These are phyloP conservation scores for Poecile atricapillus DNA, from an alignment of 2,113 vertebrate genomes.

Conservation along the genomic window DNA sequence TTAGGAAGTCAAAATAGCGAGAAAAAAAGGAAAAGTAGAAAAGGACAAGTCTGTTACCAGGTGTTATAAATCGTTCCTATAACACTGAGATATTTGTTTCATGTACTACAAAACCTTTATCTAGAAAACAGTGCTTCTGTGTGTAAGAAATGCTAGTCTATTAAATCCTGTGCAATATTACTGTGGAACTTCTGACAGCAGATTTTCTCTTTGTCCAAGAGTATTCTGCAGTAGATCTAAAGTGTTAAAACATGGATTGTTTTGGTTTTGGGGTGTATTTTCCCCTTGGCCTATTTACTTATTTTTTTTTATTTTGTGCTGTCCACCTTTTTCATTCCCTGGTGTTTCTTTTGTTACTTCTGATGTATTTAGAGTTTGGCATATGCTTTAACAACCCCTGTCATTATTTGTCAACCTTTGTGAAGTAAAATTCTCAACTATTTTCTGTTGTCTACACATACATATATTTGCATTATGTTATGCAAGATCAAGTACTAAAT, in stretches of 20 bases:
- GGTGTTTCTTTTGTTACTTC: not conserved
- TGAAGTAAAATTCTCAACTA: not conserved
- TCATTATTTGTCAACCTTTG: not conserved
- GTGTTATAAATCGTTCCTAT: not conserved
- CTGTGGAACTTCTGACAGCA: not conserved
- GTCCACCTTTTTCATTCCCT: not conserved
- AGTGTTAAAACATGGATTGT: not conserved
- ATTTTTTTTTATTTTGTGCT: not conserved
- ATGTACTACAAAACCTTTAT: not conserved
- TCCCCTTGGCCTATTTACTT: not conserved
- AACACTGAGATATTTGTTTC: not conserved
- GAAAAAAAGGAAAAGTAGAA: too few species aligned
- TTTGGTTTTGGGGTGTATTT: not conserved
- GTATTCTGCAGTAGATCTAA: not conserved
- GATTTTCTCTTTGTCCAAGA: not conserved
- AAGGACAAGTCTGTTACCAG: not conserved
- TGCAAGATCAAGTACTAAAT: not conserved
- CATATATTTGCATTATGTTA: not conserved
- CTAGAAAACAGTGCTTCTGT: not conserved
- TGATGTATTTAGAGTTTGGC: not conserved
- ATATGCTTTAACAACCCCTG: not conserved
- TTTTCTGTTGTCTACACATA: not conserved
- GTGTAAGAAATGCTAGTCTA: not conserved
- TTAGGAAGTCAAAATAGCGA: too few species aligned
- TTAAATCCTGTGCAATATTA: not conserved